A percentile compares a stretch with the other conserved stretches of the same genome.
These are phyloP conservation scores for Cephus rjabovi DNA, from an alignment of 2,888 invertebrate species.

Conservation along the genomic window DNA sequence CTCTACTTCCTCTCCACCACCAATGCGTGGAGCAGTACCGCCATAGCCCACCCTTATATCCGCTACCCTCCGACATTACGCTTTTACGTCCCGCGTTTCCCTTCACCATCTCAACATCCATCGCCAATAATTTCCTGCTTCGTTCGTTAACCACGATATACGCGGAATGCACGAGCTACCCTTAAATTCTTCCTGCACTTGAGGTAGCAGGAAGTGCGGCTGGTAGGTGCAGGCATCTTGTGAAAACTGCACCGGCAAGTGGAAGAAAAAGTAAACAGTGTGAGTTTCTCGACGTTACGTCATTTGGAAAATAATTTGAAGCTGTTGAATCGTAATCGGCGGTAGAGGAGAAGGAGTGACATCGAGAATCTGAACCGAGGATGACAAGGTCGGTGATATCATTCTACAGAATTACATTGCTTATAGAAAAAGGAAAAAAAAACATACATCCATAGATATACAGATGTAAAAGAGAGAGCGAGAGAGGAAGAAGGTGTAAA, in stretches of 20 bases:
- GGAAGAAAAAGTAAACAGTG: not conserved
- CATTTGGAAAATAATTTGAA: not conserved
- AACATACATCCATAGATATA: not conserved
- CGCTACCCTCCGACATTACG: not conserved
- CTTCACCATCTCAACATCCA: not conserved
- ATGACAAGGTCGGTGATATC: not conserved
- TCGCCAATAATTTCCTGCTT: not conserved
- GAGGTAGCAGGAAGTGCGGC: not conserved
- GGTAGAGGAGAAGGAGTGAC: not conserved
- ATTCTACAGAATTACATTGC: not conserved
- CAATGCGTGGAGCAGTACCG: not conserved
- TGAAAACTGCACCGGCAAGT: not conserved
- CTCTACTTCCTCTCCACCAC: not conserved
- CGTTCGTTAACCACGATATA: not conserved
- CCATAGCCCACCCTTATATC: not conserved
- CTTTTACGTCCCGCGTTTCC: not conserved
- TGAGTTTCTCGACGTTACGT: not conserved
- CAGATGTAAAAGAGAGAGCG: conserved; percentile 11
- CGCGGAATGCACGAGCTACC: not conserved
- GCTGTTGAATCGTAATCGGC: not conserved
- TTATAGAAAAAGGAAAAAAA: not conserved
- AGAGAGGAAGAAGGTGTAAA: conserved; percentile 6
- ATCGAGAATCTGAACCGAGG: not conserved
- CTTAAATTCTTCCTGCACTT: not conserved
- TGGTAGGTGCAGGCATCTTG: not conserved